These are phyloP conservation scores for Pseudorhombus dupliciocellatus DNA, from an alignment of 2,113 vertebrate species.

Conservation along the genomic window DNA sequence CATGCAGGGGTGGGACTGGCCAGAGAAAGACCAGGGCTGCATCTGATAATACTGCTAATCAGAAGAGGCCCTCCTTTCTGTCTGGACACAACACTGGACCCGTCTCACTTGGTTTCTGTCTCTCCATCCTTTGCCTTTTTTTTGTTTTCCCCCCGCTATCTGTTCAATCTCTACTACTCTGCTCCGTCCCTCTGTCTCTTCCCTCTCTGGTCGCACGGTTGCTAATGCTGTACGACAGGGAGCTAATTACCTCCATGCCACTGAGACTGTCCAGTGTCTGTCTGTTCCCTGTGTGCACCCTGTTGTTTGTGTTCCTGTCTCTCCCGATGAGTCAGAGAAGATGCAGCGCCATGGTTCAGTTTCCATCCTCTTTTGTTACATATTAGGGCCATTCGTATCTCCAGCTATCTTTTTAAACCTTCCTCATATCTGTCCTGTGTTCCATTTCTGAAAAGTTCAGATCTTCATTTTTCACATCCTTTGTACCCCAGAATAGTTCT, in stretches of 20 bases:
- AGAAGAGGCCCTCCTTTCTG: constrained; percentile 50
- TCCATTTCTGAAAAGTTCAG: constrained; percentile 12
- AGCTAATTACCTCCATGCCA: constrained; percentile 66
- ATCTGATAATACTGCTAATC: constrained; percentile 63
- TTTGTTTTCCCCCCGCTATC: constrained; percentile 38
- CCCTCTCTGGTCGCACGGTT: constrained; percentile 26
- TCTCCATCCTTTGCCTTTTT: constrained; percentile 9
- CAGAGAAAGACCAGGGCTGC: constrained; percentile 44
- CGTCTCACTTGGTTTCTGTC: background rate
- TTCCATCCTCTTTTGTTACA: constrained; percentile 49
- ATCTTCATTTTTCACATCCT: constrained; percentile 14
- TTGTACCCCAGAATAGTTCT: constrained; percentile 12
- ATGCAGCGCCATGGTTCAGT: constrained; percentile 36
- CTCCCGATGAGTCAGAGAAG: constrained; percentile 27
- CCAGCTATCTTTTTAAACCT: constrained; percentile 19
- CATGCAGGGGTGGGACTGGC: constrained; percentile 29
- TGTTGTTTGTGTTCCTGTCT: constrained; percentile 40
- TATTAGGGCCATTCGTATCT: constrained; percentile 12
- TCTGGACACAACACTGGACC: constrained; percentile 26
- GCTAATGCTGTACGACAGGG: constrained; percentile 56
- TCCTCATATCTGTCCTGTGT: constrained; percentile 27
- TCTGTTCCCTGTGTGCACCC: constrained; percentile 42
- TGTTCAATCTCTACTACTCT: constrained; percentile 22
- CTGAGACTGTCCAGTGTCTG: constrained; percentile 31
- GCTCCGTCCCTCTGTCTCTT: constrained; percentile 29